phyloP scores from a whole-genome alignment of 92 coral and sea anemone genomes.

The Actinostola sp. region DNA sequence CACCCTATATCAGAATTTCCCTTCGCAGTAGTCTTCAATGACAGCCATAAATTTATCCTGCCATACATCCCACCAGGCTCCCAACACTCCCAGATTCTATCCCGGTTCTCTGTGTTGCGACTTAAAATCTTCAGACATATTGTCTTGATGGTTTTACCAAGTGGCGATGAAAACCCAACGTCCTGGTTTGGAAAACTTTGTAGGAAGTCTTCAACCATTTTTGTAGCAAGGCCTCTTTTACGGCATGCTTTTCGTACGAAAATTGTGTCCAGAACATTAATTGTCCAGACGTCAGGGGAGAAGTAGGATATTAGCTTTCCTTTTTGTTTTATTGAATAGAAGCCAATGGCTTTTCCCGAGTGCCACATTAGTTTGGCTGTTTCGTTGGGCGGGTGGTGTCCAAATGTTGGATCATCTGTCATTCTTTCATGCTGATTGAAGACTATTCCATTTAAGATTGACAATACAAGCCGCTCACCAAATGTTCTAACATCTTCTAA shows the following conservation, averaged over 20 bases:
- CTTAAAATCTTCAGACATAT: conserved; percentile 38
- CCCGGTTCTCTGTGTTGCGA: conserved; percentile 29
- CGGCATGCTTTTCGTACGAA: conserved; percentile 42
- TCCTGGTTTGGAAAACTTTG: conserved; percentile 38
- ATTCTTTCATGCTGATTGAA: conserved; percentile 39
- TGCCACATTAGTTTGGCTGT: conserved; percentile 50
- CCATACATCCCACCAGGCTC: conserved; percentile 28
- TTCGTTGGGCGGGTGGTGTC: conserved; percentile 40
- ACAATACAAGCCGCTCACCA: conserved; percentile 57
- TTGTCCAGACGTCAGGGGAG: conserved; percentile 38
- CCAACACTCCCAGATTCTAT: conserved; percentile 49
- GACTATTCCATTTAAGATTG: conserved; percentile 42
- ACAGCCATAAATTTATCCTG: conserved; percentile 17
- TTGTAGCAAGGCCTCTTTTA: conserved; percentile 36
- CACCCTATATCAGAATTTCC: no score
- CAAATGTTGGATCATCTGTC: conserved; percentile 31
- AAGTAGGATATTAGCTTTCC: conserved; percentile 35
- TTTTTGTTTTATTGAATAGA: conserved; percentile 51
- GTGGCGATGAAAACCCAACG: conserved; percentile 50
- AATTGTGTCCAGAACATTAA: conserved; percentile 57
- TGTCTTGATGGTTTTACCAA: conserved; percentile 22
- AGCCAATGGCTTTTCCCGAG: conserved; percentile 55
- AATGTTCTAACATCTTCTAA: conserved; percentile 26
- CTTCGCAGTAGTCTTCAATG: no score
- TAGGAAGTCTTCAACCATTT: conserved; percentile 50